Base-by-base conservation (phyloP, 2,888 invertebrate species). In the Rhopalosiphum nymphaeae region DNA sequence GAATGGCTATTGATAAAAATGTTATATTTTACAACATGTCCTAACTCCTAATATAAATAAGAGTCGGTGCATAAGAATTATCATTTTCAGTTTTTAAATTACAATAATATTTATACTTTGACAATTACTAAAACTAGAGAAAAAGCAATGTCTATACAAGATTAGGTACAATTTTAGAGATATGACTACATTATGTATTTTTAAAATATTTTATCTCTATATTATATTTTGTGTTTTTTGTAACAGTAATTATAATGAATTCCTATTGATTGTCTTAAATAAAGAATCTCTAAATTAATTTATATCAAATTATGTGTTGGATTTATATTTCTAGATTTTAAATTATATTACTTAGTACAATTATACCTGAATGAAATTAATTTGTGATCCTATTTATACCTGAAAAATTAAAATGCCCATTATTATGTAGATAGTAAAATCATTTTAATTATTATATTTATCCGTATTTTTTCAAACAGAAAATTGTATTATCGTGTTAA, bases 71-170 rank as follows among this genome's bases (percentile, higher is more conserved):
- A 29, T 91, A 26, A 42, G 16, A 53, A 29, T 56, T 56, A 84
- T 56, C 29, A 29, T 42, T 84, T 84, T 91, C 21, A 29, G 29
- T 36, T 84, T 91, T 49, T 26, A 56, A 91, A 84, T 49, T 84
- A 29, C 42, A 84, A 84, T n/a, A 91, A 91, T 42, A 53, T 84
- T 53, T 91, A 84, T 56, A 85, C 84, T 84, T n/a, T 84, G 84
- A 25, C 49, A 42, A 44, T 84, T 42, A 11, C 4, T 89, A 3
- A 67, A 67, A 84, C 42, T 42, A 36, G 26, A 42, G 3, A 3
- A 56, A 84, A 61, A 78, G 84, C 78, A 42, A 91, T 53, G 42
- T 78, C 11, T 10, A 1, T 53, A 67, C 16, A 90, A 26, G 67
- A 78, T 78, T 78, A 78, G 7, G 78, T 78, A 78, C 11, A 53